Evolutionary conservation across 2,113 vertebrate species (phyloP).

Genomic region (Zosterops hypoxanthus): DNA sequence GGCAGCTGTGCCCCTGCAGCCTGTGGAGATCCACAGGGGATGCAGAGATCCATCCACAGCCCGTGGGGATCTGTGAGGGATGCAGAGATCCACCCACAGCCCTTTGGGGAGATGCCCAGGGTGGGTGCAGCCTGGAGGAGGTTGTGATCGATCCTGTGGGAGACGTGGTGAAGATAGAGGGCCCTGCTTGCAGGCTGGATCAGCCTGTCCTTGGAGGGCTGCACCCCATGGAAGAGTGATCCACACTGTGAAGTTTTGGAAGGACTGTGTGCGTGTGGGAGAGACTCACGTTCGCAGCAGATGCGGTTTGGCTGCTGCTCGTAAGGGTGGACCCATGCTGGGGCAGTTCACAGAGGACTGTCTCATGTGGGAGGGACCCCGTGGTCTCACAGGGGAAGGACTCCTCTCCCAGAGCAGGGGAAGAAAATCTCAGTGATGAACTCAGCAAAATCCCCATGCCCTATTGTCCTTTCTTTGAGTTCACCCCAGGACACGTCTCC

Average conservation of each 20-base stretch:
- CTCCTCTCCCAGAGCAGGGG: fast-evolving
- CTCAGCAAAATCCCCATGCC: not conserved
- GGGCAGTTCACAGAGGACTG: not conserved
- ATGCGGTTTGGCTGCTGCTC: fast-evolving
- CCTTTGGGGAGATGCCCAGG: not conserved
- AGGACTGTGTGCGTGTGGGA: not conserved
- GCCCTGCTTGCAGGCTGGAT: not conserved
- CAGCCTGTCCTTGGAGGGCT: not conserved
- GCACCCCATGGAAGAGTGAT: fast-evolving
- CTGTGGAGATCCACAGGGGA: fast-evolving
- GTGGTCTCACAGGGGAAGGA: fast-evolving
- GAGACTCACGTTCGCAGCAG: fast-evolving
- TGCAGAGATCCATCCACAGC: not conserved
- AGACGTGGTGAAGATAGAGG: fast-evolving
- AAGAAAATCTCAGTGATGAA: not conserved
- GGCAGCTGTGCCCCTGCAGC: not conserved
- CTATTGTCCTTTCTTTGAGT: too few relatives aligned
- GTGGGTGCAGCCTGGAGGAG: fast-evolving
- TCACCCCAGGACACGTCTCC: not conserved
- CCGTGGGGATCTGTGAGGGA: fast-evolving
- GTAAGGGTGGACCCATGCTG: fast-evolving
- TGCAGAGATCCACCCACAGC: not conserved
- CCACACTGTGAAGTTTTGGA: not conserved
- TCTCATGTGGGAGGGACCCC: fast-evolving
- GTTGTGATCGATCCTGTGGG: not conserved